Percentiles rank a stretch among this genome's conserved stretches.
phyloP scores from a whole-genome alignment of 2,888 invertebrate genomes.

The Adelphocoris suturalis region DNA sequence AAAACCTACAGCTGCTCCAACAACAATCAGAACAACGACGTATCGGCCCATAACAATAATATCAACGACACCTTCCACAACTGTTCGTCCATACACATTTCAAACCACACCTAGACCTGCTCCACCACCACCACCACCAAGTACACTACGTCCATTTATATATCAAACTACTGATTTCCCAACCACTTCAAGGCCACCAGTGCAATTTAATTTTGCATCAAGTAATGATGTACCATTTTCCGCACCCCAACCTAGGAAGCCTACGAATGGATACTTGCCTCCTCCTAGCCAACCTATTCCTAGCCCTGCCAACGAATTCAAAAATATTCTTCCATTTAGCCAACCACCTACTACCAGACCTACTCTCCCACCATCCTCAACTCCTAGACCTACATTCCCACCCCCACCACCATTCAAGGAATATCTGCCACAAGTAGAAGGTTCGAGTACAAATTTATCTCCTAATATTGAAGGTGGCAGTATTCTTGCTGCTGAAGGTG shows the following conservation, averaged over 20 bases:
- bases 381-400: neutral
- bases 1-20: neutral
- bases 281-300: slow-evolving; percentile 64
- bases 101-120: neutral
- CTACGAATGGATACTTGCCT: slow-evolving; percentile 55
- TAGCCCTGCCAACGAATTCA: slow-evolving; percentile 41
- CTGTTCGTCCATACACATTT: slow-evolving; percentile 41
- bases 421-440: slow-evolving; percentile 55
- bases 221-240: slow-evolving; percentile 52
- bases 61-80: slow-evolving; percentile 49
- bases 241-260: slow-evolving; percentile 9
- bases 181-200: slow-evolving; percentile 36
- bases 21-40: slow-evolving; percentile 30
- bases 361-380: neutral
- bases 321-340: slow-evolving; percentile 29
- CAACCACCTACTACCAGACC: slow-evolving; percentile 16
- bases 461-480: slow-evolving; percentile 55
- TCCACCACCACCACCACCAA: slow-evolving; percentile 34
- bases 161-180: slow-evolving; percentile 20
- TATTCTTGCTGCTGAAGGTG: slow-evolving; percentile 52
- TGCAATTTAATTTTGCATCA: slow-evolving; percentile 34
- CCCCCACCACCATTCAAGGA: slow-evolving; percentile 51
- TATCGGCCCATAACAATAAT: neutral
- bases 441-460: slow-evolving; percentile 38
- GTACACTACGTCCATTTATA: slow-evolving; percentile 46